Conservation (phyloP, 2,113 vertebrate genomes). For the Macquaria ambigua region DNA sequence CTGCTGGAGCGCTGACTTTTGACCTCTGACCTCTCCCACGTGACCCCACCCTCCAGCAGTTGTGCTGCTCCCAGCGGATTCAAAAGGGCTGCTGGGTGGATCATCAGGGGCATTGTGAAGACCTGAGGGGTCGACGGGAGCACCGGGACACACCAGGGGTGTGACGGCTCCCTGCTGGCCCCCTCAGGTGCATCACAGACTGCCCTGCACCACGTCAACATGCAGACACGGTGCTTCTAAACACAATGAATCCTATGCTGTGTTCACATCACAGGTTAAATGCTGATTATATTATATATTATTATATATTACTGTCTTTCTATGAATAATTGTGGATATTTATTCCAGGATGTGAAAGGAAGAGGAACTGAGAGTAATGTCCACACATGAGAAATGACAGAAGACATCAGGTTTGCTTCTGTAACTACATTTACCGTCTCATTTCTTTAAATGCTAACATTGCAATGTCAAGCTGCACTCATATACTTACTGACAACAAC, state of each 20-base stretch:
- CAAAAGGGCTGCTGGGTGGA: conserved; percentile 46
- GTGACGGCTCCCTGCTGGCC: conserved; percentile 45
- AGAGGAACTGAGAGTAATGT: background rate
- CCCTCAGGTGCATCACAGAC: conserved; percentile 83
- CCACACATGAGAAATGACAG: background rate
- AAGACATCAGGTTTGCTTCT: background rate
- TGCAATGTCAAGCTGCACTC: too few species aligned
- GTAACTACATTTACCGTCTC: background rate
- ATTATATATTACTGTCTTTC: background rate
- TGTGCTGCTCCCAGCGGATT: conserved; percentile 21
- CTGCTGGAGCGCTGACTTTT: conserved; percentile 58
- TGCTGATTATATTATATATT: background rate
- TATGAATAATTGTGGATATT: background rate
- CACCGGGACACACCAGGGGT: conserved; percentile 35
- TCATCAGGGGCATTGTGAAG: background rate
- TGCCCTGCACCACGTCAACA: background rate
- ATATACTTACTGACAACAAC: too few species aligned
- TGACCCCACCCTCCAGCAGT: conserved; percentile 59
- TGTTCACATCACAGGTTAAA: background rate
- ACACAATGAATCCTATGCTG: background rate
- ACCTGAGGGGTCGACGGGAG: conserved; percentile 43
- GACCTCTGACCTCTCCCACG: conserved; percentile 50
- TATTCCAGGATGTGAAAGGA: background rate
- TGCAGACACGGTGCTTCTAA: background rate
- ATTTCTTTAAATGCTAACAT: too few species aligned